These are phyloP conservation scores for Sebastes goodei DNA, from an alignment of 2,797 vertebrate genomes.

Conservation along the genomic window DNA sequence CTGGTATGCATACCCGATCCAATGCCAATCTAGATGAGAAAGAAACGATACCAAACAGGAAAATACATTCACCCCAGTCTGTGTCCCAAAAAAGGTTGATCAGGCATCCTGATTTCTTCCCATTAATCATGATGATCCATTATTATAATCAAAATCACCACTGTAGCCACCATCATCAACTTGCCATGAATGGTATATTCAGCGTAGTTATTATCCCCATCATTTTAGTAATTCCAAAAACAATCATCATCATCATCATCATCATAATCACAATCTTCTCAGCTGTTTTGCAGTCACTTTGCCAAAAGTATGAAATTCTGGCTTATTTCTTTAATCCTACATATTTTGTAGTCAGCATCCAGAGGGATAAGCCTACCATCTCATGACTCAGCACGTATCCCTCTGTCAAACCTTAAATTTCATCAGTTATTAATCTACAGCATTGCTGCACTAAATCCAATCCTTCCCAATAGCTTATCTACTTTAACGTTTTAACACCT, in stretches of 20 bases:
- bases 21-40: not conserved
- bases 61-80: not conserved
- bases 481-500: not conserved
- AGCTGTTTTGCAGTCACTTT: not conserved
- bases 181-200: not conserved
- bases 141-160: not conserved
- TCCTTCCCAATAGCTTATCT: not conserved
- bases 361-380: conserved; percentile 11
- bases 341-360: conserved; percentile 24
- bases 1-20: not conserved
- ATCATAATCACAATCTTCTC: not conserved
- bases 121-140: not conserved
- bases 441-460: conserved; percentile 14
- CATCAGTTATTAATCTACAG: conserved; percentile 30
- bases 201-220: not conserved
- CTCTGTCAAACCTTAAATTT: conserved; percentile 10
- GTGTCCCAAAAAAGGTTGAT: not conserved
- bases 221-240: not conserved
- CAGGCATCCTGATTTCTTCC: not conserved
- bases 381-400: not conserved
- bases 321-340: conserved; percentile 8
- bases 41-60: not conserved
- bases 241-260: not conserved
- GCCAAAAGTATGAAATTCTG: not conserved
- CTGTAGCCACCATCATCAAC: not conserved